These are phyloP conservation scores for Okapia johnstoni DNA, from an alignment of 2,113 vertebrate species.

Conservation along the genomic window DNA sequence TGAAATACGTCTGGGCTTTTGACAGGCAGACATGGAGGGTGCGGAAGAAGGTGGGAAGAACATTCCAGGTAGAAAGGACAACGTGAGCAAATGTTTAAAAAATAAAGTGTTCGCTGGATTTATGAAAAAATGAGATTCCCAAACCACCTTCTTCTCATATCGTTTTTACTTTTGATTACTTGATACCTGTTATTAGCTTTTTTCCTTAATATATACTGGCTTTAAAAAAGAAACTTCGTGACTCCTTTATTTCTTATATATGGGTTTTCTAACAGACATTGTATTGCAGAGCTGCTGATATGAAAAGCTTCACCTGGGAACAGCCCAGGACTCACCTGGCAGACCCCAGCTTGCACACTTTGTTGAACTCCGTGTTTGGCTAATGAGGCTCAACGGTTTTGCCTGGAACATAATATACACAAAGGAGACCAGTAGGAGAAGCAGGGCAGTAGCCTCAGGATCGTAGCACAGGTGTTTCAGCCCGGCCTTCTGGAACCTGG, in stretches of 20 bases:
- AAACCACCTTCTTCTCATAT: not conserved
- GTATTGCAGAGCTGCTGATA: not conserved
- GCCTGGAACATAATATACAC: rapidly evolving
- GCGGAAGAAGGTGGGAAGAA: not conserved
- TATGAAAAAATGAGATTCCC: not conserved
- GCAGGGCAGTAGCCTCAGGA: not conserved
- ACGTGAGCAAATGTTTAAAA: not conserved
- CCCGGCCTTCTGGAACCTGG: not conserved
- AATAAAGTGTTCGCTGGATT: not conserved
- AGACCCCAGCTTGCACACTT: rapidly evolving
- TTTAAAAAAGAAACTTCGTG: not conserved
- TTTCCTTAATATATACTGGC: not conserved
- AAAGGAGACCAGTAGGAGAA: not conserved
- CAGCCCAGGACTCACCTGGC: not conserved
- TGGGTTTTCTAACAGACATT: not conserved
- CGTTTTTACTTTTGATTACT: not conserved
- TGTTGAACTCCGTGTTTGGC: not conserved
- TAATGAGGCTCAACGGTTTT: rapidly evolving
- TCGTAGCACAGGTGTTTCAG: rapidly evolving
- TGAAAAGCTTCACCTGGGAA: not conserved
- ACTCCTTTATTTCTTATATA: not conserved
- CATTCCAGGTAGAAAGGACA: not conserved
- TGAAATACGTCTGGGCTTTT: not conserved
- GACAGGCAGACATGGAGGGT: not conserved
- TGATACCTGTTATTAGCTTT: not conserved